Percentiles rank a stretch among this genome's conserved stretches.
These are phyloP conservation scores for Glaucopsyche alexis DNA, from an alignment of 2,888 invertebrate genomes.

Conservation along the genomic window DNA sequence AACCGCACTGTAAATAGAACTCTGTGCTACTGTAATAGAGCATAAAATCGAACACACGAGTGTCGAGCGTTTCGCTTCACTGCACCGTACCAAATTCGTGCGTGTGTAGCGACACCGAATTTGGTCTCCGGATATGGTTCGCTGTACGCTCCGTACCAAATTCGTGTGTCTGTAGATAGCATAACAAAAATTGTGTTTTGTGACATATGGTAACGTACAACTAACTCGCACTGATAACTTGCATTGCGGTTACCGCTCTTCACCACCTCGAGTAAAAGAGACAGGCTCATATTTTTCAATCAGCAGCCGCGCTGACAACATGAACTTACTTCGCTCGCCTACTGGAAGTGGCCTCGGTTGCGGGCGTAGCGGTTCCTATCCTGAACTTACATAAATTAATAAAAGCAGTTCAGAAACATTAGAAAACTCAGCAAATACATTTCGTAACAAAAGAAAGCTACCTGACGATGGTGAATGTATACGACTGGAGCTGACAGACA, in stretches of 20 bases:
- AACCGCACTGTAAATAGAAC: no score
- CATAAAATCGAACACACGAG: no score
- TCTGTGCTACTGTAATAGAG: no score
- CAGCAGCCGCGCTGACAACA: not conserved
- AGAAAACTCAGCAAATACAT: not conserved
- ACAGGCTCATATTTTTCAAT: not conserved
- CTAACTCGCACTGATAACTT: not conserved
- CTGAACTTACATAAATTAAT: not conserved
- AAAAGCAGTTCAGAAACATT: not conserved
- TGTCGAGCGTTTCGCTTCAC: no score
- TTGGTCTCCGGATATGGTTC: no score
- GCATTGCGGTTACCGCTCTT: conserved; percentile 3
- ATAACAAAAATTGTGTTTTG: not conserved
- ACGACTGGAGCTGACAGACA: not conserved
- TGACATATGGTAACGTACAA: not conserved
- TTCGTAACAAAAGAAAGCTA: conserved; percentile 1
- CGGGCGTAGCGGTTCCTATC: not conserved
- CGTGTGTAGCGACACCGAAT: no score
- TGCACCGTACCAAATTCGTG: no score
- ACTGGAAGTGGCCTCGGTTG: conserved; percentile 12
- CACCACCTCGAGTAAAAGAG: conserved; percentile 3
- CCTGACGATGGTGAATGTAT: not conserved
- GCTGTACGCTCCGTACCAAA: no score
- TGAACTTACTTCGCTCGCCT: not conserved
- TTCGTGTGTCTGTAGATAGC: no score